Conservation (phyloP, 2,113 vertebrate species). For the Limanda limanda region DNA sequence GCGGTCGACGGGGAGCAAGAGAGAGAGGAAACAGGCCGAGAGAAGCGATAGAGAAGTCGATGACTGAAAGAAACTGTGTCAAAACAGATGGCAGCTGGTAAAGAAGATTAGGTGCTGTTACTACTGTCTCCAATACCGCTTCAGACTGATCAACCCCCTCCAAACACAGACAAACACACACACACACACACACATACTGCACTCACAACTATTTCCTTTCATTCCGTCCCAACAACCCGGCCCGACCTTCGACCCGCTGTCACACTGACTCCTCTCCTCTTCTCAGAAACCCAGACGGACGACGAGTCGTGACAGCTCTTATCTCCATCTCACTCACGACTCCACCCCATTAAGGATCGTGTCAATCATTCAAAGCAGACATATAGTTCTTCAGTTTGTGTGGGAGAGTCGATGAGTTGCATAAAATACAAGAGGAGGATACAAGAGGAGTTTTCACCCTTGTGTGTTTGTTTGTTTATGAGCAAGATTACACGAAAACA, state of each 20-base stretch:
- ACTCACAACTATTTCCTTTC: constrained; percentile 44
- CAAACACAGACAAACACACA: constrained; percentile 1
- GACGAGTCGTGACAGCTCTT: neutral
- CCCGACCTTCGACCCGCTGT: neutral
- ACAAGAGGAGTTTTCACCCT: too few relatives aligned
- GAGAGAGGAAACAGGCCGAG: constrained; percentile 34
- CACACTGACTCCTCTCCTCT: constrained; percentile 10
- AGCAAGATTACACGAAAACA: too few relatives aligned
- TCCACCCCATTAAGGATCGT: neutral
- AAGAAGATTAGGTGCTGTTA: constrained; percentile 76
- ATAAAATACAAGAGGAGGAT: too few relatives aligned
- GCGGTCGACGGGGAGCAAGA: constrained; percentile 25
- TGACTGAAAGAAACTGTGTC: constrained; percentile 37
- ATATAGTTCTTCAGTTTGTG: too few relatives aligned
- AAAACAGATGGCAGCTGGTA: constrained; percentile 78
- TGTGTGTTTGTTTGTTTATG: too few relatives aligned
- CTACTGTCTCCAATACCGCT: constrained; percentile 53
- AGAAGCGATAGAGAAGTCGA: constrained; percentile 4
- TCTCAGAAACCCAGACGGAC: neutral
- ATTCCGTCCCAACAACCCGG: neutral
- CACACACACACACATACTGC: constrained; percentile 15
- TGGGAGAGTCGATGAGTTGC: too few relatives aligned
- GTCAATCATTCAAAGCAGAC: too few relatives aligned
- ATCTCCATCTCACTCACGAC: neutral
- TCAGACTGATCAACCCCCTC: constrained; percentile 53